Conservation (phyloP, 2,888 invertebrate species). For the Chymomyza fuscimana region DNA sequence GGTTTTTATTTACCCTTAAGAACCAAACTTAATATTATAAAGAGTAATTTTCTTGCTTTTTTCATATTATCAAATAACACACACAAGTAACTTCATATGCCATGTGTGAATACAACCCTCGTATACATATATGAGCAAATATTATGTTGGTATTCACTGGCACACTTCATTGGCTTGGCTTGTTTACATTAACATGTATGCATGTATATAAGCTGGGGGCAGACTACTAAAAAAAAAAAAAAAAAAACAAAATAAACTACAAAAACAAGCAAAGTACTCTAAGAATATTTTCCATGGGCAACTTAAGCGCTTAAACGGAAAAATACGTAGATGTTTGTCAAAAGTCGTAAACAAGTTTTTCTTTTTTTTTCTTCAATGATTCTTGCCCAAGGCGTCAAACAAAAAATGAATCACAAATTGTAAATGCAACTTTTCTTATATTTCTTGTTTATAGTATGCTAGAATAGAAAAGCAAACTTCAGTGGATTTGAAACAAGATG, state of each 20-base stretch:
- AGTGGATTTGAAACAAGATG: conserved; percentile 12
- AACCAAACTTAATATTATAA: neutral
- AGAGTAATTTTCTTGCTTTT: too few relatives aligned
- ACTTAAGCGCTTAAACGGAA: neutral
- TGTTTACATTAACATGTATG: conserved; percentile 42
- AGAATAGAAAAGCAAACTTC: conserved; percentile 11
- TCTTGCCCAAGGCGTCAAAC: conserved; percentile 14
- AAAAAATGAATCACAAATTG: neutral
- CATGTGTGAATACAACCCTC: neutral
- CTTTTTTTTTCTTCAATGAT: conserved; percentile 34
- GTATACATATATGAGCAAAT: neutral
- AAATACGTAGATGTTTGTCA: conserved; percentile 5
- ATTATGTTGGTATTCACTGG: neutral
- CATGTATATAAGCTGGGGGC: conserved; percentile 28
- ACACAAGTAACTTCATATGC: neutral
- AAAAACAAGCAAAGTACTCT: conserved; percentile 9
- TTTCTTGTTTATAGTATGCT: neutral
- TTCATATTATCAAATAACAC: neutral
- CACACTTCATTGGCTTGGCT: conserved; percentile 22
- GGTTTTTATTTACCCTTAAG: neutral
- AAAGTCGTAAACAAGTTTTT: conserved; percentile 57
- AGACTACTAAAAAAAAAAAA: conserved; percentile 26
- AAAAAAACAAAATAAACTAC: conserved; percentile 14
- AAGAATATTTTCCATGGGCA: neutral
- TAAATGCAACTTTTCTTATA: neutral